These are phyloP conservation scores for Toxotes lorentzi DNA, from an alignment of 2,797 vertebrate species.

Conservation along the genomic window DNA sequence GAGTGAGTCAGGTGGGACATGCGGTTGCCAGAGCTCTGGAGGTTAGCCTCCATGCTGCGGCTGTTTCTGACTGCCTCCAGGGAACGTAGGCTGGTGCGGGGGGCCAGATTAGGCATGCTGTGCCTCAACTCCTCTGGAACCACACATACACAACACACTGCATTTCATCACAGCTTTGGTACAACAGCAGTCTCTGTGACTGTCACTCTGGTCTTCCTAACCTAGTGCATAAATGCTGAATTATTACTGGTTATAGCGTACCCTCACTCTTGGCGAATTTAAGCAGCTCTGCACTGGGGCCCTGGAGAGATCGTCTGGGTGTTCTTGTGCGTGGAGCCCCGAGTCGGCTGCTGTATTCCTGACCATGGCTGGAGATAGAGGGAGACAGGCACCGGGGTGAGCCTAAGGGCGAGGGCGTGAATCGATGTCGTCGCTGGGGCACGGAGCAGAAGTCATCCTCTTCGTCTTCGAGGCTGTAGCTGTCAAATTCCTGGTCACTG, in stretches of 20 bases:
- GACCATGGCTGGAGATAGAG: constrained; percentile 81
- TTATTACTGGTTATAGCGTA: constrained; percentile 58
- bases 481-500: constrained; percentile 95
- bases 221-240: background rate
- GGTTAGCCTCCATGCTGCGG: constrained; percentile 94
- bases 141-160: constrained; percentile 69
- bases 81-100: constrained; percentile 90
- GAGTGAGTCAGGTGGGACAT: constrained; percentile 91
- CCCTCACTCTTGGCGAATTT: constrained; percentile 91
- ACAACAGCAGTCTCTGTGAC: constrained; percentile 11
- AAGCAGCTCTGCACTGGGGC: constrained; percentile 87
- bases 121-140: constrained; percentile 93
- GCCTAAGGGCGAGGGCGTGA: constrained; percentile 90
- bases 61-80: constrained; percentile 93
- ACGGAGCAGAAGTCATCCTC: constrained; percentile 87
- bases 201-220: background rate
- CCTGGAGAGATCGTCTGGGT: constrained; percentile 87
- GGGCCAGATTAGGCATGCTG: constrained; percentile 95
- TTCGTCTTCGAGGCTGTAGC: constrained; percentile 93
- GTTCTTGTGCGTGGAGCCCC: constrained; percentile 82
- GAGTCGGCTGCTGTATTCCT: constrained; percentile 80
- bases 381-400: constrained; percentile 93
- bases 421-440: constrained; percentile 85
- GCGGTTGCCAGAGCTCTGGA: constrained; percentile 92
- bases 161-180: constrained; percentile 18